Evolutionary conservation across 2,113 vertebrate genomes (phyloP).

Genomic region (Scytalopus superciliaris): DNA sequence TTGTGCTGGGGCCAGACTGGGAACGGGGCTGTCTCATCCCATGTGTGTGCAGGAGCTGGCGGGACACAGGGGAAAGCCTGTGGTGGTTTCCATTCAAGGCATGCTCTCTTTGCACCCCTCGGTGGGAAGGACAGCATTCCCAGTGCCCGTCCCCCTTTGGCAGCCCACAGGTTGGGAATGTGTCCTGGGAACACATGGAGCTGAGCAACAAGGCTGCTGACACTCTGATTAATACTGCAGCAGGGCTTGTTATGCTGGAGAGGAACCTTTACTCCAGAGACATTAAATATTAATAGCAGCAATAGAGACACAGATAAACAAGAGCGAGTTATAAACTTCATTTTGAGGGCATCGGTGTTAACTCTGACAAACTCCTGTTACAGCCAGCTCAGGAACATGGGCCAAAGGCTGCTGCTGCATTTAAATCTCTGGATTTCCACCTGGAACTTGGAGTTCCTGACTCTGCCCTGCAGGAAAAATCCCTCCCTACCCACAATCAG

Average conservation of each 20-base stretch:
- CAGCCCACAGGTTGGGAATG: background rate
- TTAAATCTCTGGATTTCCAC: background rate
- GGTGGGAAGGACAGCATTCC: background rate
- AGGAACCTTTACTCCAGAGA: slow-evolving; percentile 47
- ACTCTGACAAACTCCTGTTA: background rate
- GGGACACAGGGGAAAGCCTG: background rate
- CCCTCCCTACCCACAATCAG: accelerated
- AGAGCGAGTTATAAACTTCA: slow-evolving; percentile 53
- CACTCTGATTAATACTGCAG: slow-evolving; percentile 35
- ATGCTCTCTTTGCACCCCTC: background rate
- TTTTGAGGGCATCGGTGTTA: slow-evolving; percentile 38
- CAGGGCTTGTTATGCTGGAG: slow-evolving; percentile 18
- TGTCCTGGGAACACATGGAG: background rate
- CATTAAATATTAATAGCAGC: slow-evolving; percentile 72
- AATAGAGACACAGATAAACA: slow-evolving; percentile 68
- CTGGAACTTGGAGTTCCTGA: background rate
- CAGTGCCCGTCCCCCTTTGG: background rate
- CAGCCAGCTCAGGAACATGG: background rate
- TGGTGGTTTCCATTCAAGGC: background rate
- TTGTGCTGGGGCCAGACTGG: background rate
- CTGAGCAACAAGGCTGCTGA: background rate
- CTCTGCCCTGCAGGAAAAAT: background rate
- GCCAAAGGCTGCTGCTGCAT: background rate
- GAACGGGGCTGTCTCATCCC: background rate
- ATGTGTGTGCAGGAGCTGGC: background rate